Evolutionary conservation across 2,113 vertebrate species (phyloP).

Genomic region (Coracopsis vasa): DNA sequence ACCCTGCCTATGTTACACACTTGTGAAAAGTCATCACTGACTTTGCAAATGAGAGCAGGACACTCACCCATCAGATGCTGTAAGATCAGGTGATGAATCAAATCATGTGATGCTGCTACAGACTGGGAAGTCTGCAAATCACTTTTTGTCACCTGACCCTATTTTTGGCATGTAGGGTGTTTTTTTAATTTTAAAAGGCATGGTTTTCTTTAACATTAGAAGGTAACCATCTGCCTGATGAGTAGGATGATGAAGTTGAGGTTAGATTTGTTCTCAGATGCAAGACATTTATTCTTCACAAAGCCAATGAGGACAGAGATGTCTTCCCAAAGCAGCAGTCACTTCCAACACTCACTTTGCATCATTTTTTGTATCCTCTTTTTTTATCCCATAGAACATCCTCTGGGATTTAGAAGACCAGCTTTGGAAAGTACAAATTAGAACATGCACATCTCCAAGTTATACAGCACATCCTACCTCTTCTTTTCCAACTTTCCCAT

Average conservation of each 20-base stretch:
- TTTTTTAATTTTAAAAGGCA: neutral
- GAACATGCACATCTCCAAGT: neutral
- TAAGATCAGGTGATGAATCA: neutral
- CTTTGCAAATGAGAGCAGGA: neutral
- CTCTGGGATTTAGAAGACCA: neutral
- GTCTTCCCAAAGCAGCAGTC: neutral
- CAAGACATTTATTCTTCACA: neutral
- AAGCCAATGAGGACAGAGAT: neutral
- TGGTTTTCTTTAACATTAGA: neutral
- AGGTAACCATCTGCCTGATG: neutral
- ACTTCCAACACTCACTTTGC: neutral
- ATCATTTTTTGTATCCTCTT: neutral
- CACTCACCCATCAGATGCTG: neutral
- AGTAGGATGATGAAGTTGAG: neutral
- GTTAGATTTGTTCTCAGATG: neutral
- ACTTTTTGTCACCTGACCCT: neutral
- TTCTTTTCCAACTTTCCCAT: neutral
- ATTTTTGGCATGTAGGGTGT: neutral
- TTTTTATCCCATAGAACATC: neutral
- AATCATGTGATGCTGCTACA: neutral
- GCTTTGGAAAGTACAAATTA: neutral
- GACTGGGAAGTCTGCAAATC: neutral
- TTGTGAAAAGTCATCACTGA: neutral
- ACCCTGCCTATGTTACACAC: conserved; percentile 16
- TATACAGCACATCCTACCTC: neutral